phyloP scores from a whole-genome alignment of 2,888 invertebrate genomes.

The Glaucopsyche alexis region DNA sequence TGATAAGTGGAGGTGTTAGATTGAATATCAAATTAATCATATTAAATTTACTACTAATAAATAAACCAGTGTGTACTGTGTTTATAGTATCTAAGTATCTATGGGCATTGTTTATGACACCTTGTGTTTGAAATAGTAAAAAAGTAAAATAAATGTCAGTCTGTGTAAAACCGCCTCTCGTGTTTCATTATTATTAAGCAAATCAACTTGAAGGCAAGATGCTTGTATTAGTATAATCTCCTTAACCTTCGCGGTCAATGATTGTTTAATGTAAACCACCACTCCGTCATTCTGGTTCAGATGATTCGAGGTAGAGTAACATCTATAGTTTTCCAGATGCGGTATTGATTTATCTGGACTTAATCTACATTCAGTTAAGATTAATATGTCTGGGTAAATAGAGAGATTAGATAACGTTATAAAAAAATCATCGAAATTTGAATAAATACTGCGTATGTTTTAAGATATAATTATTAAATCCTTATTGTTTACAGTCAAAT shows the following conservation, averaged over 20 bases:
- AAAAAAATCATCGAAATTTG: neutral
- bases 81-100: no score
- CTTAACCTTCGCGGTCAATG: neutral
- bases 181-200: neutral
- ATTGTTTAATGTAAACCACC: neutral
- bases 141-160: no score
- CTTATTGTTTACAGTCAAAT: no score
- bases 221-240: neutral
- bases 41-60: no score
- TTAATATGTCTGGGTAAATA: slow-evolving; percentile 8
- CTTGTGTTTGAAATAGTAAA: no score
- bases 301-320: slow-evolving; percentile 2
- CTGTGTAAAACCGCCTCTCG: no score
- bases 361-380: neutral
- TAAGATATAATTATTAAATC: no score
- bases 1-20: no score
- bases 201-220: neutral
- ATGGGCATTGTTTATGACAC: no score
- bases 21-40: no score
- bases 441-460: no score
- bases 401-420: neutral
- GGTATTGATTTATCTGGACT: neutral
- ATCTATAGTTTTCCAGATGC: neutral
- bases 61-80: no score
- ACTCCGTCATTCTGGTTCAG: neutral